Conservation (phyloP, 2,797 vertebrate genomes). For the Lepus oiostolus region DNA sequence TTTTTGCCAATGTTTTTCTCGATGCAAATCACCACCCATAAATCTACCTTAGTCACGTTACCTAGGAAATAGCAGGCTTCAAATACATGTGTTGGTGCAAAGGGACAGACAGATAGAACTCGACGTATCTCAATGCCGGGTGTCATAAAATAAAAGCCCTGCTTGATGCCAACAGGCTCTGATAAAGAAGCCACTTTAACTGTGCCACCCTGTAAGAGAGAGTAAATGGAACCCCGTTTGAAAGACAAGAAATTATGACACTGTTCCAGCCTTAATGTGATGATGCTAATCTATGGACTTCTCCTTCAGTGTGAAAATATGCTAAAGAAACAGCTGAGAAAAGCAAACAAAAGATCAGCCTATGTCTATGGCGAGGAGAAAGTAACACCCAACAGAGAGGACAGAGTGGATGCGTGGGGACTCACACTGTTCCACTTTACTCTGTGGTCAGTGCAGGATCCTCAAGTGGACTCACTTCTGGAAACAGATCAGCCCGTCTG, state of each 20-base stretch:
- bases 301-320: slow-evolving; percentile 8
- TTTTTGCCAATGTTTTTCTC: slow-evolving; percentile 60
- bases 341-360: not conserved
- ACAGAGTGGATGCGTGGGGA: not conserved
- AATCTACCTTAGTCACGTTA: slow-evolving; percentile 64
- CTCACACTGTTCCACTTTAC: not conserved
- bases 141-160: slow-evolving; percentile 59
- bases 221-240: slow-evolving; percentile 25
- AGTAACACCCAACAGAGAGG: not conserved
- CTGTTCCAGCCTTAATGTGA: not conserved
- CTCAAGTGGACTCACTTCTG: not conserved
- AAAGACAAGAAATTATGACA: not conserved
- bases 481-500: not conserved
- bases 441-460: not conserved
- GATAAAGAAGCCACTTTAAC: slow-evolving; percentile 56
- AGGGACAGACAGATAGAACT: slow-evolving; percentile 72
- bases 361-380: not conserved
- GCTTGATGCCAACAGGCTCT: slow-evolving; percentile 42
- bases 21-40: slow-evolving; percentile 67
- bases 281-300: not conserved
- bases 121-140: not conserved
- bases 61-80: slow-evolving; percentile 54
- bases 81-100: slow-evolving; percentile 64
- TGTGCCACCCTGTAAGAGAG: not conserved
- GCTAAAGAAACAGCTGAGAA: not conserved